Conservation (phyloP, 2,113 vertebrate species). For the Ceuthmochares aereus region DNA sequence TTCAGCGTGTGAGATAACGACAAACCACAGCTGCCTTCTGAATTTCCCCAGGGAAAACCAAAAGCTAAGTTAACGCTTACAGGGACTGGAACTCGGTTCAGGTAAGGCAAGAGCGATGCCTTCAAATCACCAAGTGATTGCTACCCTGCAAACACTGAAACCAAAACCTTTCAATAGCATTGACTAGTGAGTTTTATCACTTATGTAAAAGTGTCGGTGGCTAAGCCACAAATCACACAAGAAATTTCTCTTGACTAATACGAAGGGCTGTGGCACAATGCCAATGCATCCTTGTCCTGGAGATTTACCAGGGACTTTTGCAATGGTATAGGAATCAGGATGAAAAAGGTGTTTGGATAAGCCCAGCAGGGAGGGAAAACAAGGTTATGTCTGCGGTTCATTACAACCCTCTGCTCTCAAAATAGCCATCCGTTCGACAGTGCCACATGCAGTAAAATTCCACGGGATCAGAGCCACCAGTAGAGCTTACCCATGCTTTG, state of each 20-base stretch:
- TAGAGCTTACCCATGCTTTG: background rate
- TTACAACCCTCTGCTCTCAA: background rate
- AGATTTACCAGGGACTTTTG: background rate
- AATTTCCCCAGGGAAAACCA: background rate
- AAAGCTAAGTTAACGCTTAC: background rate
- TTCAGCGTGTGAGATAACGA: background rate
- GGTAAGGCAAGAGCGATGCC: background rate
- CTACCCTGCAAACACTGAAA: background rate
- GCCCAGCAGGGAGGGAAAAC: background rate
- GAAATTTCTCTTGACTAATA: background rate
- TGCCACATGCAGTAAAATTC: background rate
- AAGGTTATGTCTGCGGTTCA: background rate
- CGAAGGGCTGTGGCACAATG: rapidly evolving
- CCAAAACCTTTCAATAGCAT: background rate
- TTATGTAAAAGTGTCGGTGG: background rate
- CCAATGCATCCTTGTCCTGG: rapidly evolving
- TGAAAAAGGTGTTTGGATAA: background rate
- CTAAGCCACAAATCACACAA: background rate
- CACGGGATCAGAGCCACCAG: rapidly evolving
- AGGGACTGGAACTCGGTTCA: background rate
- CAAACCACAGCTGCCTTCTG: background rate
- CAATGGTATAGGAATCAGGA: background rate
- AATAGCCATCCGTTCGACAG: background rate
- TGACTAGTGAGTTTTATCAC: background rate
- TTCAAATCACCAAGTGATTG: background rate